A percentile compares a stretch with the other conserved stretches of the same genome.
Conservation (phyloP, 2,113 vertebrate species). For the Laticauda colubrina region DNA sequence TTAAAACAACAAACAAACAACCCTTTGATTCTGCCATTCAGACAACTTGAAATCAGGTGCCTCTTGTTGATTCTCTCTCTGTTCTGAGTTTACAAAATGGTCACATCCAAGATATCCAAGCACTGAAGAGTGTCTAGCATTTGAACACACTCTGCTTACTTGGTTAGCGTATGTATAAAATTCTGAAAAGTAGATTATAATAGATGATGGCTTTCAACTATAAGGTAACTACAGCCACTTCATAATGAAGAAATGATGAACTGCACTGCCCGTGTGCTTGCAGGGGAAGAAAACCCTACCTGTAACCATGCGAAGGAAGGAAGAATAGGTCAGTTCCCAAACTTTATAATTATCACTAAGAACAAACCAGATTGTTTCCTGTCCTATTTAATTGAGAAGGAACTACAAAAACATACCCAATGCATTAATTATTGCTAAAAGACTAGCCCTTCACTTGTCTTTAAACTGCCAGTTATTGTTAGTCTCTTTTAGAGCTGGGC, state of each 20-base stretch:
- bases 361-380: not conserved
- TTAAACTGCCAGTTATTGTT: slow-evolving; percentile 31
- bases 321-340: slow-evolving; percentile 5
- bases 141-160: slow-evolving; percentile 1
- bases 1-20: not conserved
- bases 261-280: slow-evolving; percentile 3
- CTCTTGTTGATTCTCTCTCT: not conserved
- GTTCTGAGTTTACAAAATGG: not conserved
- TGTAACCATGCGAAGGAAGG: slow-evolving; percentile 25
- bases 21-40: not conserved
- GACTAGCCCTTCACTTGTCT: slow-evolving; percentile 17
- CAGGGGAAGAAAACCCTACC: slow-evolving; percentile 16
- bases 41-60: slow-evolving; percentile 20
- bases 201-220: slow-evolving; percentile 27
- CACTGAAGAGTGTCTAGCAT: slow-evolving; percentile 3
- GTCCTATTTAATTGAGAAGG: not conserved
- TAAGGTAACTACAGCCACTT: slow-evolving; percentile 19
- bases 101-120: not conserved
- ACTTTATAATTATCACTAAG: not conserved
- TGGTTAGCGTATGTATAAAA: slow-evolving; percentile 12
- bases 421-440: slow-evolving; percentile 27
- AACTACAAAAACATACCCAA: slow-evolving; percentile 15
- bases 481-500: slow-evolving; percentile 24
- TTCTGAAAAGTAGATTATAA: slow-evolving; percentile 20
- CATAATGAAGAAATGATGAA: slow-evolving; percentile 31